Percentiles rank a stretch among this genome's conserved stretches.
phyloP scores from a whole-genome alignment of 2,113 vertebrate species.

The Galbula dea region DNA sequence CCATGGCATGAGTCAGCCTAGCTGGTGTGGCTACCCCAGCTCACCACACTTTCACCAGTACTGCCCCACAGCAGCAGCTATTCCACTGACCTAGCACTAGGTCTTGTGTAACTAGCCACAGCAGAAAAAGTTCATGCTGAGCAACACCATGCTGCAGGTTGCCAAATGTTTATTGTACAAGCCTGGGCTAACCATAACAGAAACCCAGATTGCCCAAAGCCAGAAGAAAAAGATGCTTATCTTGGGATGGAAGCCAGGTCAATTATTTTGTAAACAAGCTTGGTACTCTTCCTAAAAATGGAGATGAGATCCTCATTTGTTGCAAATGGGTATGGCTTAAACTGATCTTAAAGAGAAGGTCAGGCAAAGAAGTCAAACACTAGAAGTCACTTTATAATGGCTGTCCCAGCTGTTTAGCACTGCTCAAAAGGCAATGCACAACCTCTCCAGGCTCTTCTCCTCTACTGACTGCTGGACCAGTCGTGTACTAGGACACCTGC shows the following conservation, averaged over 20 bases:
- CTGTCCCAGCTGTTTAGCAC: background rate
- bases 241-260: background rate
- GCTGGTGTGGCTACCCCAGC: background rate
- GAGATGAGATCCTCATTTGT: background rate
- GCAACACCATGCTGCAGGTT: background rate
- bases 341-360: background rate
- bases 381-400: background rate
- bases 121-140: background rate
- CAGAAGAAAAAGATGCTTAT: background rate
- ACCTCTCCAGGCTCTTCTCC: background rate
- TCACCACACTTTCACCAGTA: background rate
- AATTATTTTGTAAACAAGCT: constrained; percentile 15
- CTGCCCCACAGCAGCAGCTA: background rate
- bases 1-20: background rate
- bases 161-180: constrained; percentile 33
- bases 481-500: background rate
- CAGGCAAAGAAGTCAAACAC: background rate
- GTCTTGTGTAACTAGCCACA: constrained; percentile 7
- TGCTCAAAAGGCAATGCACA: background rate
- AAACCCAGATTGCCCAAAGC: background rate
- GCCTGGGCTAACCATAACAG: constrained; percentile 24
- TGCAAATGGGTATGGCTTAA: background rate
- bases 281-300: background rate
- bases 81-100: background rate
- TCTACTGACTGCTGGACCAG: background rate